Base-by-base conservation (phyloP, 1,140 invertebrate genomes). In the Thaumatotibia leucotreta region DNA sequence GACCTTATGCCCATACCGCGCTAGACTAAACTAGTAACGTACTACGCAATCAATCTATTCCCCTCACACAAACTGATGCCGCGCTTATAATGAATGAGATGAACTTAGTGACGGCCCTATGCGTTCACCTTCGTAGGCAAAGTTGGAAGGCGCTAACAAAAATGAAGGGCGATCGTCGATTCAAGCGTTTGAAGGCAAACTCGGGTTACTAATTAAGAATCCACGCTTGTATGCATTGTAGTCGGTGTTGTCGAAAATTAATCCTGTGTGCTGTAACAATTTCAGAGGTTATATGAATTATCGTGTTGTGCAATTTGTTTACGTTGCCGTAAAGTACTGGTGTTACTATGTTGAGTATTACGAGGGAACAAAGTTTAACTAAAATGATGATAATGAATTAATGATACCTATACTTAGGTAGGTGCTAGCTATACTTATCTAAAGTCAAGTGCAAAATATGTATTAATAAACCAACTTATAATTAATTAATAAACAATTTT, bases 61-160 rank as follows among this genome's bases (percentile, higher is more conserved):
- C 73, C 76, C 75, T 90, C 84, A 63, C 77, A 72, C 84, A 68
- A 70, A 83, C 73, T 54, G 65, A 50, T 61, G 58, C 62, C 31
- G 62, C 65, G 63, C 62, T 65, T 33, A 54, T 64, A 61, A 39
- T 65, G 83, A 88, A 63, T 61, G 86, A 82, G 86, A 86, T 79
- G 54, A 70, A 70, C 68, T 64, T 74, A 67, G 69, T 63, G 72
- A 79, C 80, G 52, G 54, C 27, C 79, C 82, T n/a, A 79, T 81
- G 72, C 78, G 80, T 79, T 88, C 79, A 88, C 86, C 88, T 90
- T 90, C 83, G 74, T 76, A 89, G 85, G 83, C 79, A 83, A 82
- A 79, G 79, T 86, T 80, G 74, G 80, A 81, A 82, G 82, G 80
- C 83, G 85, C 85, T 90, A 90, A 90, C 86, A 76, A 90, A 90